Evolutionary conservation across 2,797 vertebrate genomes (phyloP).

Genomic region (Caiman crocodilus): DNA sequence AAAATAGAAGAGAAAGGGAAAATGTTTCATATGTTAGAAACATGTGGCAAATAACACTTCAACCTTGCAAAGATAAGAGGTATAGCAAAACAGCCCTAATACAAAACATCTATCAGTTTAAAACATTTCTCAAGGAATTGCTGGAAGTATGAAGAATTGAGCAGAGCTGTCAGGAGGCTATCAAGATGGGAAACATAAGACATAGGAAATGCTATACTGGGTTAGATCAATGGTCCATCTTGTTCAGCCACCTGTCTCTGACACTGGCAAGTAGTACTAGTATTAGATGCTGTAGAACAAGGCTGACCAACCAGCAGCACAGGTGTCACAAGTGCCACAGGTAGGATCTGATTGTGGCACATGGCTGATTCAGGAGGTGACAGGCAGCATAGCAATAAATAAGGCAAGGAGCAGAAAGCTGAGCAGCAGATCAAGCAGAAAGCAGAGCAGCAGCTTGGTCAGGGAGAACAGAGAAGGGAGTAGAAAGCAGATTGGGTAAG

Average conservation of each 20-base stretch:
- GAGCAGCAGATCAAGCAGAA: no score
- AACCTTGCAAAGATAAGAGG: not conserved
- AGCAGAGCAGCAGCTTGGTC: no score
- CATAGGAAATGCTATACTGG: no score
- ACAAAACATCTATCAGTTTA: not conserved
- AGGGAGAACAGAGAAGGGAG: no score
- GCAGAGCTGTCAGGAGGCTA: not conserved
- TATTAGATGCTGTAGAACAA: no score
- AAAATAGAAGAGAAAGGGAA: not conserved
- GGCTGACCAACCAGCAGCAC: no score
- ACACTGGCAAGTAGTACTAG: not conserved
- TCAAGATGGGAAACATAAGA: not conserved
- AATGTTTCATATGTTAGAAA: not conserved
- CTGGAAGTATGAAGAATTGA: slow-evolving; percentile 13
- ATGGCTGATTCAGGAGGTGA: no score
- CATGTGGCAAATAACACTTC: not conserved
- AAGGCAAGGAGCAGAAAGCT: no score
- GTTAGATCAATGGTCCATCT: not conserved
- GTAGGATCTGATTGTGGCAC: no score
- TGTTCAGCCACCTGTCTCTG: not conserved
- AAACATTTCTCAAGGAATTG: not conserved
- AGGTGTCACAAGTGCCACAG: no score
- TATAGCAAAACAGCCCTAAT: not conserved
- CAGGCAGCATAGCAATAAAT: no score
- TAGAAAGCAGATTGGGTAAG: no score